phyloP scores from a whole-genome alignment of 2,113 vertebrate species.

The Polypterus senegalus region DNA sequence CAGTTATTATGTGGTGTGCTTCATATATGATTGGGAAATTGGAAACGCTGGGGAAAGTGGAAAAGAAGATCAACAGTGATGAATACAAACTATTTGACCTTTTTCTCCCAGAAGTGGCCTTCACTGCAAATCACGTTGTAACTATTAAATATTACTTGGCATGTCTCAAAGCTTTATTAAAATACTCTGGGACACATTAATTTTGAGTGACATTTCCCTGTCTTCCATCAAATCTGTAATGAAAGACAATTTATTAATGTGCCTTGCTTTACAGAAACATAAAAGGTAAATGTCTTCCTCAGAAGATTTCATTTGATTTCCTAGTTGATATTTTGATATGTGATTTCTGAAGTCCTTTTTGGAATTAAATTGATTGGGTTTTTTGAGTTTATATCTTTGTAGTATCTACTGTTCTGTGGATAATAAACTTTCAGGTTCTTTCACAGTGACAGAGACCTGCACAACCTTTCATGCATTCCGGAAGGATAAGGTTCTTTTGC shows the following conservation, averaged over 20 bases:
- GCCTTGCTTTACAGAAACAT: conserved; percentile 17
- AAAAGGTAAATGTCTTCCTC: no score
- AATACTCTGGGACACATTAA: conserved; percentile 27
- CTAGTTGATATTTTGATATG: no score
- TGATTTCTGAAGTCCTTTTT: no score
- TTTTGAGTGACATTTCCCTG: conserved; percentile 26
- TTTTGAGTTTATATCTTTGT: no score
- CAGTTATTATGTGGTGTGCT: conserved; percentile 25
- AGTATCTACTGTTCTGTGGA: no score
- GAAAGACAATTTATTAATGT: conserved; percentile 26
- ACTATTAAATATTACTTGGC: conserved; percentile 36
- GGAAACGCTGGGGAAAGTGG: conserved; percentile 27
- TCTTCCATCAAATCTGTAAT: conserved; percentile 18
- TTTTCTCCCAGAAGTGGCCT: conserved; percentile 22
- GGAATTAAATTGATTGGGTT: no score
- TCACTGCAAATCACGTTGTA: conserved; percentile 26
- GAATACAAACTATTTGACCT: conserved; percentile 36
- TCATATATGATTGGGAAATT: conserved; percentile 31
- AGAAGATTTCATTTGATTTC: no score
- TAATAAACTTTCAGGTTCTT: no score
- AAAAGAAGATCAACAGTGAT: conserved; percentile 24
- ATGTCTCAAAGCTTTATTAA: conserved; percentile 31
- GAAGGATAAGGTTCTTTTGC: no score
- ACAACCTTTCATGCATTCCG: no score
- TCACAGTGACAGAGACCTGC: no score